Conservation (phyloP, 2,797 vertebrate species). For the Glossophaga mutica region DNA sequence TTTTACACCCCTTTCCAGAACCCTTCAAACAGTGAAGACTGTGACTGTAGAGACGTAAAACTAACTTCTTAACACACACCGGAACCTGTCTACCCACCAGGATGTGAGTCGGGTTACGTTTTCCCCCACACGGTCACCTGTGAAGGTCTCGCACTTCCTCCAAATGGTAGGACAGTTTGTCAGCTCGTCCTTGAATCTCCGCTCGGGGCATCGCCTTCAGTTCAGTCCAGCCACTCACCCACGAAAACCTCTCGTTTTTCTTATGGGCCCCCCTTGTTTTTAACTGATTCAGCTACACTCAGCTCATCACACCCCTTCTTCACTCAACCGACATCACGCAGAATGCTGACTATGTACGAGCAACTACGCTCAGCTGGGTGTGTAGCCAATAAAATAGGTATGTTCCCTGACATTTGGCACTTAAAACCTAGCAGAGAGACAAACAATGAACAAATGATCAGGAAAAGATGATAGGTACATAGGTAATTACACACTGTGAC, state of each 20-base stretch:
- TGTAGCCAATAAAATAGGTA: background rate
- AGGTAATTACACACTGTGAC: background rate
- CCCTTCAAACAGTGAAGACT: background rate
- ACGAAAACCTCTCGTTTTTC: background rate
- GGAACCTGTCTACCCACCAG: background rate
- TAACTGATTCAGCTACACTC: background rate
- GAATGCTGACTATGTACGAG: background rate
- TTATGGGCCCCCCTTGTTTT: background rate
- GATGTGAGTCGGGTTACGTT: fast-evolving
- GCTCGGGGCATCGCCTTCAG: background rate
- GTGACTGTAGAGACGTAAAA: background rate
- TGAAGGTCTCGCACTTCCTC: background rate
- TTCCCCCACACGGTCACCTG: background rate
- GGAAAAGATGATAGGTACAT: background rate
- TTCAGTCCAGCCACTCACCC: background rate
- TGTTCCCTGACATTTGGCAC: background rate
- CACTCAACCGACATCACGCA: background rate
- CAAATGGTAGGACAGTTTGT: background rate
- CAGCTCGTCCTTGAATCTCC: background rate
- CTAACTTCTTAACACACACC: background rate
- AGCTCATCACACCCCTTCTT: background rate
- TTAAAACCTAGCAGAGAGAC: background rate
- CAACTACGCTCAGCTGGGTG: background rate
- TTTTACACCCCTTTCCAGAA: background rate
- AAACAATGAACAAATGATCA: background rate